phyloP scores from a whole-genome alignment of 2,888 invertebrate genomes.

The Diaprepes abbreviatus region DNA sequence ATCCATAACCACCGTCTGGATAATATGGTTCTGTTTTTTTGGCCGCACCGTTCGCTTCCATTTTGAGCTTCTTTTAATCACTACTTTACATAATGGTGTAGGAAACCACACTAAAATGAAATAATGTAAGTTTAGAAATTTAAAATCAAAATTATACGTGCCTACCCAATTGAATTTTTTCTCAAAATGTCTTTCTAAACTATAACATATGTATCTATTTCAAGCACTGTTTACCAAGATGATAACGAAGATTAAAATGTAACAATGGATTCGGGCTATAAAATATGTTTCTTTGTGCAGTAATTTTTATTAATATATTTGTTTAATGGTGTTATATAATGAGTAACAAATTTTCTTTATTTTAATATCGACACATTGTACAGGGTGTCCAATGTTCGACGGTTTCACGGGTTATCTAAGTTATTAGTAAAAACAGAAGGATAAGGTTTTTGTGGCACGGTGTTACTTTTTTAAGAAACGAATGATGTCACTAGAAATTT shows the following conservation, averaged over 20 bases:
- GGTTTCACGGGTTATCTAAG: too few species aligned
- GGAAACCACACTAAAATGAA: neutral
- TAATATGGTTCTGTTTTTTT: slow-evolving; percentile 51
- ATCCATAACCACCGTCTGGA: slow-evolving; percentile 70
- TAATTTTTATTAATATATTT: neutral
- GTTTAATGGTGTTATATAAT: too few species aligned
- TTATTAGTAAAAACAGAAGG: too few species aligned
- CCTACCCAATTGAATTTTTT: neutral
- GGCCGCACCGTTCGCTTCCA: slow-evolving; percentile 6
- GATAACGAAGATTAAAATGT: neutral
- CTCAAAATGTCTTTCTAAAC: neutral
- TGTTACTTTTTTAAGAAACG: too few species aligned
- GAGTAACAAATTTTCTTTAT: too few species aligned
- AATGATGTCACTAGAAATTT: too few species aligned
- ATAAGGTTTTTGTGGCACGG: too few species aligned
- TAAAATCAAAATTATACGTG: neutral
- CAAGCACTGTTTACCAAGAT: neutral
- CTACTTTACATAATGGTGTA: slow-evolving; percentile 7
- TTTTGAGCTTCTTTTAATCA: neutral
- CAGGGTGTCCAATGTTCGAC: too few species aligned
- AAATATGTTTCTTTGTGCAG: neutral
- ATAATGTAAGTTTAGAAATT: too few species aligned
- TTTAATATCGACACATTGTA: too few species aligned
- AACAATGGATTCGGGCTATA: neutral
- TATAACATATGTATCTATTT: too few species aligned